Evolutionary conservation across 2,797 vertebrate genomes (phyloP).

Genomic region (Echiichthys vipera): DNA sequence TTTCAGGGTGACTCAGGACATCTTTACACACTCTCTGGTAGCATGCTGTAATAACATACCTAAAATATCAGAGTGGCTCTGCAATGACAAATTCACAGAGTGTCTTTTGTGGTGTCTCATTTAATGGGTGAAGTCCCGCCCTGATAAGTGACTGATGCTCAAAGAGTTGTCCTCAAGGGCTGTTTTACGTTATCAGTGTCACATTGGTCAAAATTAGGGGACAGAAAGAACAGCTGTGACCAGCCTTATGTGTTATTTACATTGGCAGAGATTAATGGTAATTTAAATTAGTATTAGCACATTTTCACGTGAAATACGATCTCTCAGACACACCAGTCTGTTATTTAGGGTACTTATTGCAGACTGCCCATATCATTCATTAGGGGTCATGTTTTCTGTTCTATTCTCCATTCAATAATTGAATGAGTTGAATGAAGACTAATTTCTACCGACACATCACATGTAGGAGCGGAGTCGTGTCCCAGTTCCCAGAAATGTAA

Average conservation of each 20-base stretch:
- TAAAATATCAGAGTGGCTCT: slow-evolving; percentile 55
- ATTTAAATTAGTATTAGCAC: too few species aligned
- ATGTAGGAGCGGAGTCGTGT: neutral
- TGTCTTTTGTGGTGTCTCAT: neutral
- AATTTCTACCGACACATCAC: neutral
- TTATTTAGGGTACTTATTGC: neutral
- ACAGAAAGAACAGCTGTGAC: slow-evolving; percentile 37
- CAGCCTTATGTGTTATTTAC: slow-evolving; percentile 3
- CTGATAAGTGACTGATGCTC: slow-evolving; percentile 47
- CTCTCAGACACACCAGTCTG: neutral
- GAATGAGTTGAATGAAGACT: neutral
- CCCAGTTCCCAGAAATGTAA: neutral
- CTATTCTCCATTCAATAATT: neutral
- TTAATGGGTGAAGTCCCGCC: slow-evolving; percentile 22
- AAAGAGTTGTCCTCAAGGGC: slow-evolving; percentile 21
- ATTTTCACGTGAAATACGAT: too few species aligned
- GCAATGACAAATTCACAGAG: slow-evolving; percentile 36
- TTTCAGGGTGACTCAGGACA: slow-evolving; percentile 59
- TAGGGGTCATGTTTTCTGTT: slow-evolving; percentile 1
- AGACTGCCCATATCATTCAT: neutral
- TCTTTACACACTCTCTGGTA: slow-evolving; percentile 30
- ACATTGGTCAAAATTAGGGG: slow-evolving; percentile 30
- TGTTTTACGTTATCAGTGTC: slow-evolving; percentile 22
- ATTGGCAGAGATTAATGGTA: neutral
- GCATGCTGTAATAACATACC: slow-evolving; percentile 45